These are phyloP conservation scores for Hirudo medicinalis DNA, from an alignment of 1,140 invertebrate genomes.

Conservation along the genomic window DNA sequence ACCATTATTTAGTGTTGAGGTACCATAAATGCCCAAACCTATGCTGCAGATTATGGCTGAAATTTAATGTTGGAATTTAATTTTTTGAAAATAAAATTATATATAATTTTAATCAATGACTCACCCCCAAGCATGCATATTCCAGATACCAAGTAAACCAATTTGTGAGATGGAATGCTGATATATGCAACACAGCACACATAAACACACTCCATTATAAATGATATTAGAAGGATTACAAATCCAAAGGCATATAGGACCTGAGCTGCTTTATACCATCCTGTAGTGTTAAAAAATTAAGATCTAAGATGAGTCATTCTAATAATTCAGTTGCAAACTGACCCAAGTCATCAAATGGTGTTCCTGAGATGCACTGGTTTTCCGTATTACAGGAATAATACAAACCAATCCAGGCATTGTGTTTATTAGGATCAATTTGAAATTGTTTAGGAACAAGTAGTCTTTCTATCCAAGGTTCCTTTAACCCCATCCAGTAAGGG, in stretches of 20 bases:
- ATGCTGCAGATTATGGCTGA: constrained; percentile 5
- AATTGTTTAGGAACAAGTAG: constrained; percentile 6
- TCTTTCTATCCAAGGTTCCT: constrained; percentile 8
- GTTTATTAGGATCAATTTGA: constrained; percentile 8
- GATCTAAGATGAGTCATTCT: too few species aligned
- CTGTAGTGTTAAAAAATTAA: background rate
- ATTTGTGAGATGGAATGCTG: background rate
- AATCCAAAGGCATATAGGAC: background rate
- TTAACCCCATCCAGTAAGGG: background rate
- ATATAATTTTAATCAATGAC: too few species aligned
- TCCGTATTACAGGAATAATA: background rate
- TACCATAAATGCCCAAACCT: background rate
- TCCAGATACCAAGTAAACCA: background rate
- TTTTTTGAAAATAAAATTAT: too few species aligned
- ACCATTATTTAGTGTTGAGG: background rate
- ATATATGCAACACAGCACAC: background rate
- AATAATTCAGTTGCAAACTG: background rate
- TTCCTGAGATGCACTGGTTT: background rate
- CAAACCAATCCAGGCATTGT: constrained; percentile 11
- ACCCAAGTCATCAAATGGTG: background rate
- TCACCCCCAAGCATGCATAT: background rate
- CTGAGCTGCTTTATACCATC: constrained; percentile 8
- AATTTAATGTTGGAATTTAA: too few species aligned
- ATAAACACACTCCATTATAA: background rate
- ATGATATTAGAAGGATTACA: background rate